Evolutionary conservation across 1,140 invertebrate genomes (phyloP).

Genomic region (Zophobas morio): DNA sequence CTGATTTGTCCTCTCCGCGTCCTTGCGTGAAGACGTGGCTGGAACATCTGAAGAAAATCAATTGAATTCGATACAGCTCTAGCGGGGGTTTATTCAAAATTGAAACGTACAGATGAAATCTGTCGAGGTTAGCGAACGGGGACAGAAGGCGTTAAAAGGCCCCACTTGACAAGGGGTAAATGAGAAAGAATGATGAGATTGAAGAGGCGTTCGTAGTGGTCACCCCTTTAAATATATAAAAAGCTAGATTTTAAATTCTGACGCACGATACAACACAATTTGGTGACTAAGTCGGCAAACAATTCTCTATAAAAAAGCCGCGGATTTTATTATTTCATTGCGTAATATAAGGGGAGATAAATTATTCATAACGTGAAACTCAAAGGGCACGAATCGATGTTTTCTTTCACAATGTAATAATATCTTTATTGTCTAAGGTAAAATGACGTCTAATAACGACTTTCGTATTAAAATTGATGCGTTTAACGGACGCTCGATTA

Average conservation of each 20-base stretch:
- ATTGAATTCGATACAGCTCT: conserved; percentile 12
- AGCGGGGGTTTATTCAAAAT: conserved; percentile 32
- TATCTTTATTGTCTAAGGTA: conserved; percentile 14
- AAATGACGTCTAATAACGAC: neutral
- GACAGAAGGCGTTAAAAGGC: conserved; percentile 39
- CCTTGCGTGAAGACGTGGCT: neutral
- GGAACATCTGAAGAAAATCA: conserved; percentile 19
- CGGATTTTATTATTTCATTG: conserved; percentile 14
- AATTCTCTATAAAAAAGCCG: conserved; percentile 24
- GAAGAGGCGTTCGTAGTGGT: conserved; percentile 26
- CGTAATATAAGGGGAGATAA: conserved; percentile 7
- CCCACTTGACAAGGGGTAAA: conserved; percentile 31
- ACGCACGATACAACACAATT: conserved; percentile 26
- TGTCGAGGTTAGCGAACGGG: conserved; percentile 26
- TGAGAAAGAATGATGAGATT: conserved; percentile 36
- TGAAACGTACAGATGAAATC: conserved; percentile 33
- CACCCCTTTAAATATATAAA: conserved; percentile 14
- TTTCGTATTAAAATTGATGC: neutral
- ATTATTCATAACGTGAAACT: conserved; percentile 28
- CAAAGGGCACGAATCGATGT: conserved; percentile 15
- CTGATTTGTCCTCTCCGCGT: no score
- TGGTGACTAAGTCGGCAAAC: conserved; percentile 18
- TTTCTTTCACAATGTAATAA: conserved; percentile 24
- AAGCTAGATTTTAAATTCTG: conserved; percentile 34
- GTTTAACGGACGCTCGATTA: neutral